phyloP scores from a whole-genome alignment of 2,888 invertebrate species.

The Drosophila acutilabella region DNA sequence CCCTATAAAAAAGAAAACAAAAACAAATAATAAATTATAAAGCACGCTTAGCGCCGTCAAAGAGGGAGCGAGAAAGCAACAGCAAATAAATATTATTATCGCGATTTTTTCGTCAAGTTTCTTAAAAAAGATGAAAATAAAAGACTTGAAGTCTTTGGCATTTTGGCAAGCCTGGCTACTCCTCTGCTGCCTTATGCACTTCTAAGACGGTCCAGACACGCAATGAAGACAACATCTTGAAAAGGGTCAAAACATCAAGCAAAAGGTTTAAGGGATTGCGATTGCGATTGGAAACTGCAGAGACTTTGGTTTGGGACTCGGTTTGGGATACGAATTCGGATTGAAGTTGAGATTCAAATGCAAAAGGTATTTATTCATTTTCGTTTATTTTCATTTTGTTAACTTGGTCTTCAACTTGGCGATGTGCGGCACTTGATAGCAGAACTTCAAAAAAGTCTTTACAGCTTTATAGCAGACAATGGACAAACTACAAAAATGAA shows the following conservation, averaged over 20 bases:
- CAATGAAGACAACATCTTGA: constrained; percentile 80
- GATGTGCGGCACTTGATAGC: constrained; percentile 72
- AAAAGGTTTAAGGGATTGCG: constrained; percentile 62
- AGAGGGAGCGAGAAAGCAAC: constrained; percentile 24
- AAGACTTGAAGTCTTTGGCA: constrained; percentile 34
- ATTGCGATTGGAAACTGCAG: constrained; percentile 30
- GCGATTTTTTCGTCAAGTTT: constrained; percentile 65
- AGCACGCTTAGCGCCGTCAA: constrained; percentile 54
- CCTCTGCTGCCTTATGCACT: constrained; percentile 65
- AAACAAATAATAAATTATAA: constrained; percentile 59
- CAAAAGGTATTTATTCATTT: constrained; percentile 52
- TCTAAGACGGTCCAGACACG: constrained; percentile 59
- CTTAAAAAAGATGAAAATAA: not conserved
- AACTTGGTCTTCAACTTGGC: constrained; percentile 44
- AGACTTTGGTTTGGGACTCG: constrained; percentile 20
- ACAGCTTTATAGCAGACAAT: constrained; percentile 65
- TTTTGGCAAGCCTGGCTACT: constrained; percentile 43
- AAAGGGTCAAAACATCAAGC: constrained; percentile 80
- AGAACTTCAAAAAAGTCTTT: constrained; percentile 42
- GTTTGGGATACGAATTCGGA: constrained; percentile 24
- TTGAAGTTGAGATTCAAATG: constrained; percentile 67
- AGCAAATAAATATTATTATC: constrained; percentile 76
- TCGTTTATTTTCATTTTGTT: constrained; percentile 33
- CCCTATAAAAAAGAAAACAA: constrained; percentile 27
- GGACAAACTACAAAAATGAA: constrained; percentile 33